Evolutionary conservation across 2,797 vertebrate species (phyloP).

Genomic region (Apogon hyalosoma): DNA sequence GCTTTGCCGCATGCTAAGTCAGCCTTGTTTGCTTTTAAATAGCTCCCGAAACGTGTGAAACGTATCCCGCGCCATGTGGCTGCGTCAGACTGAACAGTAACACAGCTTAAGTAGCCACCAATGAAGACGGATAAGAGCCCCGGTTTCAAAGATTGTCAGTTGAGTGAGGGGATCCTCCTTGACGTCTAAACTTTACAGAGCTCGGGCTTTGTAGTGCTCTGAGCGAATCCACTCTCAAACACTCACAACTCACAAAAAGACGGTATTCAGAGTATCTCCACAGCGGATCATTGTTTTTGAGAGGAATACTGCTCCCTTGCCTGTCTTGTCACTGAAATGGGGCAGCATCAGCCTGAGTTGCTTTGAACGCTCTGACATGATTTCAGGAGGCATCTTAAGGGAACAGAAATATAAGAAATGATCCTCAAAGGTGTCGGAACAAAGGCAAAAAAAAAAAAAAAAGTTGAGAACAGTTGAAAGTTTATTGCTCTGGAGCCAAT

Average conservation of each 20-base stretch:
- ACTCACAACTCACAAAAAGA: conserved; percentile 31
- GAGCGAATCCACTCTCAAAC: conserved; percentile 46
- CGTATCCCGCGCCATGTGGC: neutral
- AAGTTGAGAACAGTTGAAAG: conserved; percentile 69
- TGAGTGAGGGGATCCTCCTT: conserved; percentile 61
- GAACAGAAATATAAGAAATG: conserved; percentile 69
- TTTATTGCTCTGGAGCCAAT: conserved; percentile 60
- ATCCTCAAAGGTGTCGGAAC: conserved; percentile 78
- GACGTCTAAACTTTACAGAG: conserved; percentile 51
- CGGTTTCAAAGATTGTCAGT: conserved; percentile 26
- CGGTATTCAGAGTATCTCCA: conserved; percentile 52
- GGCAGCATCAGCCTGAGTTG: conserved; percentile 69
- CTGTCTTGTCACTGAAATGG: conserved; percentile 79
- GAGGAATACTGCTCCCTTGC: conserved; percentile 56
- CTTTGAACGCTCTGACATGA: conserved; percentile 81
- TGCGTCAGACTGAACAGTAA: conserved; percentile 25
- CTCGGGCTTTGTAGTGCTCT: conserved; percentile 43
- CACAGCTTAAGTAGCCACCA: conserved; percentile 35
- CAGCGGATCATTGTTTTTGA: conserved; percentile 56
- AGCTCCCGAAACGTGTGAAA: conserved; percentile 9
- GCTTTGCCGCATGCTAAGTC: conserved; percentile 27
- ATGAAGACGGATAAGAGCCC: conserved; percentile 26
- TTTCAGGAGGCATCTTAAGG: conserved; percentile 77
- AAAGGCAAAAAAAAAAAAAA: conserved; percentile 54
- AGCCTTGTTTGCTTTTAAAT: conserved; percentile 46